These are phyloP conservation scores for Himalopsyche tibetana DNA, from an alignment of 2,888 invertebrate genomes.

Conservation along the genomic window DNA sequence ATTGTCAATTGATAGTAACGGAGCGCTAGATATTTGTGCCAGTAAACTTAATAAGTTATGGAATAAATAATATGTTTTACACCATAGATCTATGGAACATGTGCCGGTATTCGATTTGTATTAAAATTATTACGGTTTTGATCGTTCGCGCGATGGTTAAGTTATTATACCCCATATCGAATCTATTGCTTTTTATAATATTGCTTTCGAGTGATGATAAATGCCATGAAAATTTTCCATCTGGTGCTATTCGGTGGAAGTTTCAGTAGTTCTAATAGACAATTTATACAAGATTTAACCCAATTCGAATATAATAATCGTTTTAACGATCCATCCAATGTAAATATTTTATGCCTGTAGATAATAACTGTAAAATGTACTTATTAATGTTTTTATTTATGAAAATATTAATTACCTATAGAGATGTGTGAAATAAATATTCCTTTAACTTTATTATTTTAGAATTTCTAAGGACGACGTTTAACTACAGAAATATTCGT, in stretches of 20 bases:
- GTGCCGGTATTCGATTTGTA: not conserved
- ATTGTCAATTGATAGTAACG: constrained; percentile 3
- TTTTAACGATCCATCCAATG: constrained; percentile 35
- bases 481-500: not conserved
- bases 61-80: constrained; percentile 27
- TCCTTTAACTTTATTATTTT: constrained; percentile 41
- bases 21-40: constrained; percentile 14
- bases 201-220: constrained; percentile 29
- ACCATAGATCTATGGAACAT: not conserved
- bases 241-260: constrained; percentile 31
- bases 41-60: constrained; percentile 15
- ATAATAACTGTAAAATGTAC: constrained; percentile 31
- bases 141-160: not conserved
- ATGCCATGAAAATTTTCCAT: constrained; percentile 39
- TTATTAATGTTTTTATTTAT: constrained; percentile 41
- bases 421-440: constrained; percentile 34
- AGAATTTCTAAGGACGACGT: constrained; percentile 32
- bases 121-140: constrained; percentile 3
- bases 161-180: not conserved
- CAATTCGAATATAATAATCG: constrained; percentile 14
- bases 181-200: constrained; percentile 18
- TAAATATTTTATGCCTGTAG: constrained; percentile 43
- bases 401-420: constrained; percentile 19
- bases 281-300: constrained; percentile 37
- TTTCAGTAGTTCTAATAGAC: constrained; percentile 25